Evolutionary conservation across 2,888 invertebrate species (phyloP).

Genomic region (Hemaris fuciformis): DNA sequence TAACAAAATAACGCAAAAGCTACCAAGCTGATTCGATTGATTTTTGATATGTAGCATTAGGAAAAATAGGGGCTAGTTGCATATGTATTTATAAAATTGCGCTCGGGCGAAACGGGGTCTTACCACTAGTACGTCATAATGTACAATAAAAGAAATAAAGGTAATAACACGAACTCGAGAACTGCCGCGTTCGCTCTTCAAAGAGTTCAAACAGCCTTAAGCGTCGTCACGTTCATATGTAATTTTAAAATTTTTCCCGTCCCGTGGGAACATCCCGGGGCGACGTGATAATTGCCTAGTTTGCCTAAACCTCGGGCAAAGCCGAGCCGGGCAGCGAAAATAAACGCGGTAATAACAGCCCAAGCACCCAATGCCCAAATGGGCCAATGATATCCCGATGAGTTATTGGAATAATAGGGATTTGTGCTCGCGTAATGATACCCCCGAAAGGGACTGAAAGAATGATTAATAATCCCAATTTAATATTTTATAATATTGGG

Average conservation of each 20-base stretch:
- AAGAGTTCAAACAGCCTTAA: slow-evolving; percentile 52
- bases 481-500: background rate
- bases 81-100: too few relatives aligned
- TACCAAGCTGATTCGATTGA: too few relatives aligned
- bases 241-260: slow-evolving; percentile 65
- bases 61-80: too few relatives aligned
- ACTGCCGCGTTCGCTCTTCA: background rate
- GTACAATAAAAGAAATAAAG: background rate
- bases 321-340: slow-evolving; percentile 53
- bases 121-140: too few relatives aligned
- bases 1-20: too few relatives aligned
- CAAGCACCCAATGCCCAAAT: slow-evolving; percentile 39
- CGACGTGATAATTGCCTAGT: slow-evolving; percentile 74
- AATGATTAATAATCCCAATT: background rate
- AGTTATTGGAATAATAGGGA: slow-evolving; percentile 59
- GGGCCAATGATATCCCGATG: slow-evolving; percentile 43
- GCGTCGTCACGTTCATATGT: slow-evolving; percentile 67
- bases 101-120: too few relatives aligned
- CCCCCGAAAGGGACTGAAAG: slow-evolving; percentile 16
- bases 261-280: slow-evolving; percentile 75
- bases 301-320: slow-evolving; percentile 68
- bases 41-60: too few relatives aligned
- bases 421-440: slow-evolving; percentile 55
- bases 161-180: background rate
- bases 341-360: slow-evolving; percentile 68